Evolutionary conservation across 2,888 invertebrate genomes (phyloP).

Genomic region (Epicampocera succincta): DNA sequence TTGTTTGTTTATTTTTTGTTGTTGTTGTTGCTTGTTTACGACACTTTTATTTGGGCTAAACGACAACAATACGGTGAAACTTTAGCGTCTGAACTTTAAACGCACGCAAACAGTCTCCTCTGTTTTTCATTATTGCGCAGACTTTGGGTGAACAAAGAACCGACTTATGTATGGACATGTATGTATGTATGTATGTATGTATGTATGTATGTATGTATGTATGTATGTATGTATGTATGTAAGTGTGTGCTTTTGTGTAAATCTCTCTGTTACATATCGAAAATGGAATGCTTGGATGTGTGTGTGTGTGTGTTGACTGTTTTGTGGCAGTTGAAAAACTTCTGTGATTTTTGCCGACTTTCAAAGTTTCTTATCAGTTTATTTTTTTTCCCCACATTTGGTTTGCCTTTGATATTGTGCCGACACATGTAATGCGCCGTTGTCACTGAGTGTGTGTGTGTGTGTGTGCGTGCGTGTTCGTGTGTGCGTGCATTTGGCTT

Average conservation of each 20-base stretch:
- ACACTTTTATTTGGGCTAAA: conserved; percentile 58
- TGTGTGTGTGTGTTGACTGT: conserved; percentile 24
- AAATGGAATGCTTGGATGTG: neutral
- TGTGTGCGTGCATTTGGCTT: neutral
- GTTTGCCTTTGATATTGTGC: conserved; percentile 51
- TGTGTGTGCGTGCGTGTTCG: neutral
- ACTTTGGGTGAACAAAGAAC: neutral
- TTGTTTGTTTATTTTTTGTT: too few species aligned
- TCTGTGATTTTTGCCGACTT: conserved; percentile 63
- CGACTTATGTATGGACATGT: too few species aligned
- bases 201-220: too few species aligned
- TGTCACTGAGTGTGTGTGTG: neutral
- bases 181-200: neutral
- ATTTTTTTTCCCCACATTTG: conserved; percentile 26
- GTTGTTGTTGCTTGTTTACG: too few species aligned
- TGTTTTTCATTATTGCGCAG: neutral
- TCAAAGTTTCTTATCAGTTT: conserved; percentile 59
- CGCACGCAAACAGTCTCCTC: neutral
- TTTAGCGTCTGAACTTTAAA: conserved; percentile 44
- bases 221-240: too few species aligned
- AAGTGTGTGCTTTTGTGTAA: neutral
- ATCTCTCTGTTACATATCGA: neutral
- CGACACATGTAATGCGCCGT: conserved; percentile 36
- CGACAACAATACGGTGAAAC: conserved; percentile 39
- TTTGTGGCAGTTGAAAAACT: conserved; percentile 54